phyloP scores from a whole-genome alignment of 2,113 vertebrate species.

The Trogon melanurus region DNA sequence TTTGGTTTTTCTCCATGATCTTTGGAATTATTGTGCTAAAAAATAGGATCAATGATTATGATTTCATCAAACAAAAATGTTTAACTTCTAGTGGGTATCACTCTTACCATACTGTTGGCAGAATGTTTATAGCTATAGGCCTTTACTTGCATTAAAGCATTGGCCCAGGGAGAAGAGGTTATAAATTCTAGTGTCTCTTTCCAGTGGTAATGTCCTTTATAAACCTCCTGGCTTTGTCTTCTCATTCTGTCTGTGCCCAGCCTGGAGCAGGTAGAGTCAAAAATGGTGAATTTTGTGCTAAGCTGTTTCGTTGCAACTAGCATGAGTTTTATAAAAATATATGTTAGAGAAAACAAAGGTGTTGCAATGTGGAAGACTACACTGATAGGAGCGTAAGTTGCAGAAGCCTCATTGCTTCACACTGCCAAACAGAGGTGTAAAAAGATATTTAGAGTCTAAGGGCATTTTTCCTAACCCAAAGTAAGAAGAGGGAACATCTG shows the following conservation, averaged over 20 bases:
- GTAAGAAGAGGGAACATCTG: not conserved
- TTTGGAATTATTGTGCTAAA: not conserved
- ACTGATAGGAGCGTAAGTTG: not conserved
- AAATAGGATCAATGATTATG: not conserved
- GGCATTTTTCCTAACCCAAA: not conserved
- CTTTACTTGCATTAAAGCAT: constrained; percentile 26
- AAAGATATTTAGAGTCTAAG: not conserved
- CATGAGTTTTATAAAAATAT: not conserved
- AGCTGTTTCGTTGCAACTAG: not conserved
- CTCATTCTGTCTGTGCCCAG: not conserved
- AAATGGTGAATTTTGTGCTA: not conserved
- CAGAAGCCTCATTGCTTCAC: not conserved
- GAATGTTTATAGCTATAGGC: not conserved
- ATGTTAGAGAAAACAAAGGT: not conserved
- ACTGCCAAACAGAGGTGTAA: not conserved
- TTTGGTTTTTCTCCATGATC: not conserved
- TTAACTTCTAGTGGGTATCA: not conserved
- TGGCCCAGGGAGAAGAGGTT: not conserved
- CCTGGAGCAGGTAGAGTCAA: not conserved
- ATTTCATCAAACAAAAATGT: not conserved
- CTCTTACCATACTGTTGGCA: not conserved
- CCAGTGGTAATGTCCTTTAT: constrained; percentile 9
- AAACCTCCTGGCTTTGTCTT: constrained; percentile 29
- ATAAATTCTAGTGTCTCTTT: constrained; percentile 22
- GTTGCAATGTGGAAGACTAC: not conserved